These are phyloP conservation scores for Crocodylus rhombifer DNA, from an alignment of 2,797 vertebrate species.

Conservation along the genomic window DNA sequence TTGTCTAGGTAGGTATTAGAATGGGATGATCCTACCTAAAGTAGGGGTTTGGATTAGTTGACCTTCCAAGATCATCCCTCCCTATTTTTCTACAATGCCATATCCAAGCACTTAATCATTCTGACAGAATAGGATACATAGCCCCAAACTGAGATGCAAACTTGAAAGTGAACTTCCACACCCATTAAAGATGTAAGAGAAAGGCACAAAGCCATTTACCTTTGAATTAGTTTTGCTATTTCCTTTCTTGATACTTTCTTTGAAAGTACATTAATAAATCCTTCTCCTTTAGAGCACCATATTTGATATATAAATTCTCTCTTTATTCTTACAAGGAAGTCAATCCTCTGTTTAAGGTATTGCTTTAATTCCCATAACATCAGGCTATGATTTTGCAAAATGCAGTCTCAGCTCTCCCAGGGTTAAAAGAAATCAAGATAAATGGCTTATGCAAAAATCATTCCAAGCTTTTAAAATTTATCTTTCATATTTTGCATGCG, in stretches of 20 bases:
- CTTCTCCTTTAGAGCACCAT: neutral
- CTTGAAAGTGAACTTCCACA: neutral
- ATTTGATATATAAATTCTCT: conserved; percentile 6
- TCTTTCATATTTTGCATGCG: conserved; percentile 44
- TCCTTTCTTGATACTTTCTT: neutral
- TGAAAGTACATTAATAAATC: neutral
- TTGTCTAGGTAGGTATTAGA: too few relatives aligned
- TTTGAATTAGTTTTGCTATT: neutral
- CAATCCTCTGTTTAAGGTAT: neutral
- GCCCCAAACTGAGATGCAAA: neutral
- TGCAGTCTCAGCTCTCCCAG: neutral
- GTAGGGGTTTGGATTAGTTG: too few relatives aligned
- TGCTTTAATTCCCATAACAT: neutral
- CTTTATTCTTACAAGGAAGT: neutral
- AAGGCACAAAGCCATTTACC: neutral
- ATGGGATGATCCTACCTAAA: too few relatives aligned
- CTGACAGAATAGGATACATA: neutral
- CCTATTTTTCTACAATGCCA: neutral
- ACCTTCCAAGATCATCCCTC: too few relatives aligned
- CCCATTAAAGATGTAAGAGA: neutral
- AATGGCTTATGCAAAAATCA: conserved; percentile 44
- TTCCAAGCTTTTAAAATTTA: conserved; percentile 19
- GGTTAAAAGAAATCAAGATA: conserved; percentile 62
- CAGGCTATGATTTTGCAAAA: neutral
- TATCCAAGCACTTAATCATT: neutral